Conservation (phyloP, 1,140 invertebrate species). For the Drosophila auraria region DNA sequence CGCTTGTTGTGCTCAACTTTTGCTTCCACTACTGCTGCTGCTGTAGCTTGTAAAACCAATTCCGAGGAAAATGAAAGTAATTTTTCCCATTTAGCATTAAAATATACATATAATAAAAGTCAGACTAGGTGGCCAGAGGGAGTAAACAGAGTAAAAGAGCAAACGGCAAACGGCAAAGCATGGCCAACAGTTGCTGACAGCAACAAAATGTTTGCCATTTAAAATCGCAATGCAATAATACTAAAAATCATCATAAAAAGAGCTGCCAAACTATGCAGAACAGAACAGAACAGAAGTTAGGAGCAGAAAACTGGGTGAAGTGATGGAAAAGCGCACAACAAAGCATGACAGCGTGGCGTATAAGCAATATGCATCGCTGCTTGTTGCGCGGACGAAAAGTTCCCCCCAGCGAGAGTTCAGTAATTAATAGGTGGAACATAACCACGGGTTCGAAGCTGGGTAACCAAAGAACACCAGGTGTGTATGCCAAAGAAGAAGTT, state of each 20-base stretch:
- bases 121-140: conserved; percentile 26
- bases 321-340: conserved; percentile 26
- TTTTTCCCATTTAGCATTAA: conserved; percentile 80
- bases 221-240: conserved; percentile 80
- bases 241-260: conserved; percentile 76
- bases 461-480: not conserved
- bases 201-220: conserved; percentile 79
- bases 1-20: conserved; percentile 68
- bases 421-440: conserved; percentile 38
- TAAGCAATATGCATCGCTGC: conserved; percentile 17
- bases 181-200: conserved; percentile 54
- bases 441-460: conserved; percentile 9
- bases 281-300: conserved; percentile 14
- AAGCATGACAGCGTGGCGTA: conserved; percentile 34
- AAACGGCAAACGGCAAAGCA: conserved; percentile 4
- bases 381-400: not conserved
- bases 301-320: not conserved
- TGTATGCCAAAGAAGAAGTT: conserved; percentile 4
- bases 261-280: conserved; percentile 50
- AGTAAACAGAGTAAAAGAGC: conserved; percentile 7
- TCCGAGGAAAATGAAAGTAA: conserved; percentile 81
- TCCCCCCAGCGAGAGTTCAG: not conserved
- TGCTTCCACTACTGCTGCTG: conserved; percentile 31
- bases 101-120: conserved; percentile 76
- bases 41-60: conserved; percentile 77